Evolutionary conservation across 2,113 vertebrate genomes (phyloP).

Genomic region (Carollia perspicillata): DNA sequence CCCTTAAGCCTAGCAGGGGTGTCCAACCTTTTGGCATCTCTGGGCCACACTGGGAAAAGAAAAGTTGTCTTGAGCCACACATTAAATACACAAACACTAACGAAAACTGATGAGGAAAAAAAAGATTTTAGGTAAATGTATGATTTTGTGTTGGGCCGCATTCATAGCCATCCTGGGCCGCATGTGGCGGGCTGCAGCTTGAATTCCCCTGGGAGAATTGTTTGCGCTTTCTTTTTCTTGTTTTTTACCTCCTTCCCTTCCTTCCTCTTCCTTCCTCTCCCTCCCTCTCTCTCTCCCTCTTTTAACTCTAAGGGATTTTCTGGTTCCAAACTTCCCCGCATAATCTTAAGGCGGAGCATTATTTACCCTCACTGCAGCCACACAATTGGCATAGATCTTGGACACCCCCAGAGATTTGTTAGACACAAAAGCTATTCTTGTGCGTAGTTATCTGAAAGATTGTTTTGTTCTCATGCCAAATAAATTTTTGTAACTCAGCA

Average conservation of each 20-base stretch:
- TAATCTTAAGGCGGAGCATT: not conserved
- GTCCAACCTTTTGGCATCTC: too few species aligned
- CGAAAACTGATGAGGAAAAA: too few species aligned
- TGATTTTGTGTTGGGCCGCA: too few species aligned
- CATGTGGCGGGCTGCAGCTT: too few species aligned
- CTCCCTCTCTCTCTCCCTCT: not conserved
- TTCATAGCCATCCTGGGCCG: too few species aligned
- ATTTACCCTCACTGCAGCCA: not conserved
- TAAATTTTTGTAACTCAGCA: constrained; percentile 13
- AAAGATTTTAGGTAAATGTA: too few species aligned
- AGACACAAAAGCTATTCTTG: constrained; percentile 22
- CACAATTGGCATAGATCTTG: constrained; percentile 30
- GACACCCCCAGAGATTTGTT: not conserved
- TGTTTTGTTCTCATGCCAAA: constrained; percentile 33
- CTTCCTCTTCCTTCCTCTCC: not conserved
- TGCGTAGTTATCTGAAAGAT: not conserved
- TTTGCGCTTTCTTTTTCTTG: not conserved
- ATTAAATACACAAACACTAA: too few species aligned
- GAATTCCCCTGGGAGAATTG: not conserved
- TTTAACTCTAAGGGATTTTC: not conserved
- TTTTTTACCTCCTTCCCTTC: too few species aligned
- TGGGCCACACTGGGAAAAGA: too few species aligned
- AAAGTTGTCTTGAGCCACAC: too few species aligned
- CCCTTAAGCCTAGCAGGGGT: not conserved
- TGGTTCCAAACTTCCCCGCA: not conserved